Conservation (phyloP, 2,888 invertebrate species). For the Zele albiditarsus region DNA sequence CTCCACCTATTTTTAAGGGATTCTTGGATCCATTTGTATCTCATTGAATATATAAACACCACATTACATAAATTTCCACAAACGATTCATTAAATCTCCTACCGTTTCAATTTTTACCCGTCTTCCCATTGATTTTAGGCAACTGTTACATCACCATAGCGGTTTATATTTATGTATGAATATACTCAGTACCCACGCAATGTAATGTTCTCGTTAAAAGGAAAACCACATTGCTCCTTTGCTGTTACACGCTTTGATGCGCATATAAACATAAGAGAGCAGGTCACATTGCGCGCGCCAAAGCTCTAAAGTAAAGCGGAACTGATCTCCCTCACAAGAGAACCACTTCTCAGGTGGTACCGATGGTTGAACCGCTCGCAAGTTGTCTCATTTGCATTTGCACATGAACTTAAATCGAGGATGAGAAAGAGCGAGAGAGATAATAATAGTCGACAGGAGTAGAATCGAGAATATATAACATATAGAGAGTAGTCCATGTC, state of each 20-base stretch:
- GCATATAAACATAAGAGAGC: constrained; percentile 16
- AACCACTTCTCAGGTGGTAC: constrained; percentile 63
- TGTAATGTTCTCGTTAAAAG: background rate
- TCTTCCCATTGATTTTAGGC: background rate
- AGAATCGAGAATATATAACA: constrained; percentile 36
- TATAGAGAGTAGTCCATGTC: constrained; percentile 22
- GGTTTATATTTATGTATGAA: background rate
- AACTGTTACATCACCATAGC: background rate
- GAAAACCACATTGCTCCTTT: constrained; percentile 54
- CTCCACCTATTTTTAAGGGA: no score
- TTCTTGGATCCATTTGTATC: background rate
- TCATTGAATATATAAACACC: background rate
- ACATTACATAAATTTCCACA: background rate
- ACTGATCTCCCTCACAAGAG: constrained; percentile 61
- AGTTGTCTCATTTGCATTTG: constrained; percentile 69
- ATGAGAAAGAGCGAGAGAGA: background rate
- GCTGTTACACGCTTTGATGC: constrained; percentile 61
- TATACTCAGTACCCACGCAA: background rate
- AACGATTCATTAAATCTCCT: background rate
- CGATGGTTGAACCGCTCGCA: constrained; percentile 62
- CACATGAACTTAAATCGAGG: constrained; percentile 41
- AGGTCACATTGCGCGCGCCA: background rate
- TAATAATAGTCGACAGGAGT: constrained; percentile 27
- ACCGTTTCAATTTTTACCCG: no score
- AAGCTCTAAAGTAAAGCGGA: constrained; percentile 32